Evolutionary conservation across 2,113 vertebrate species (phyloP).

Genomic region (Porphyrio hochstetteri): DNA sequence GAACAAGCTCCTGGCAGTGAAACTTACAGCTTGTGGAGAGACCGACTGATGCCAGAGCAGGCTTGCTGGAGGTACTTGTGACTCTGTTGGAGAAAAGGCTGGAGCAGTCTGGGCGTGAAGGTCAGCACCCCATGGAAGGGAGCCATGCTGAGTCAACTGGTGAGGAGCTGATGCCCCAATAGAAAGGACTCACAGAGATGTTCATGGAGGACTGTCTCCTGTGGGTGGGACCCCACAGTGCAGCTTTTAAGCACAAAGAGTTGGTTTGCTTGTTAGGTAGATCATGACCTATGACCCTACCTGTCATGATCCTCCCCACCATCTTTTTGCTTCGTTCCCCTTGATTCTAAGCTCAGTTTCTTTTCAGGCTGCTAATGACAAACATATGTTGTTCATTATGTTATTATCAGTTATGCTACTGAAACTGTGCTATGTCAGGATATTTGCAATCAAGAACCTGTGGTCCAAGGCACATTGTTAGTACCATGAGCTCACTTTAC

Average conservation of each 20-base stretch:
- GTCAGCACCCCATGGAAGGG: too few species aligned
- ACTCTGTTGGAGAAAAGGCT: too few species aligned
- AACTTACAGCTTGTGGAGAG: too few species aligned
- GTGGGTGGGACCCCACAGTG: too few species aligned
- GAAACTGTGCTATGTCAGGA: not conserved
- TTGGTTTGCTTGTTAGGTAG: not conserved
- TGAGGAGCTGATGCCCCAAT: too few species aligned
- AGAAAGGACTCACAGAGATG: too few species aligned
- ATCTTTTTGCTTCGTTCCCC: not conserved
- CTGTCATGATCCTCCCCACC: not conserved
- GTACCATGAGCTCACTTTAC: not conserved
- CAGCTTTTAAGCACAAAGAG: not conserved
- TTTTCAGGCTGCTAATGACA: not conserved
- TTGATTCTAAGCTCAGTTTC: not conserved
- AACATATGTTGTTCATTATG: not conserved
- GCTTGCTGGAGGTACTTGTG: too few species aligned
- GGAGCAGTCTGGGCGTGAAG: too few species aligned
- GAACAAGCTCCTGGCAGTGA: too few species aligned
- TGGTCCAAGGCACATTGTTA: not conserved
- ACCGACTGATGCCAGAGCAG: too few species aligned
- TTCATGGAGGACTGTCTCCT: too few species aligned
- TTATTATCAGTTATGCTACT: not conserved
- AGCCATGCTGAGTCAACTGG: too few species aligned
- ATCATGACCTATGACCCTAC: not conserved
- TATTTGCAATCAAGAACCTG: not conserved